Percentiles rank a stretch among this genome's conserved stretches.
phyloP scores from a whole-genome alignment of 2,113 vertebrate species.

The Rhynchomys soricoides region DNA sequence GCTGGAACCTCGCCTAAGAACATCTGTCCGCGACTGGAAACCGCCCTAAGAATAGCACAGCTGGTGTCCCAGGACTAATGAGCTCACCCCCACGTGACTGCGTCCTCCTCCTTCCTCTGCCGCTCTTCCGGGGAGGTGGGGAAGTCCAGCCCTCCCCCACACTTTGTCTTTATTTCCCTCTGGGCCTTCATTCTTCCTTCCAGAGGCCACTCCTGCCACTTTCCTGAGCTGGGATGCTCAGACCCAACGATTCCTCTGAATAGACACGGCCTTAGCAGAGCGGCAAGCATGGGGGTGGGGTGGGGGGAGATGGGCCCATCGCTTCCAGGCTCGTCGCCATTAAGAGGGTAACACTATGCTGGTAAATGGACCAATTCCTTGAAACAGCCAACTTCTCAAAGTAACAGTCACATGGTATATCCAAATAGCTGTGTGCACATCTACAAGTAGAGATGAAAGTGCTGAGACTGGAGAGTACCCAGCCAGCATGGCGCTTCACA shows the following conservation, averaged over 20 bases:
- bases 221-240: background rate
- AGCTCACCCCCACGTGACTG: slow-evolving; percentile 79
- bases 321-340: background rate
- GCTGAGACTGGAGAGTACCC: background rate
- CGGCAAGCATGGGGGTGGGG: background rate
- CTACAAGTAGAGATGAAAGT: background rate
- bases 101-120: background rate
- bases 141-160: background rate
- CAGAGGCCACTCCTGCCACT: background rate
- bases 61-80: slow-evolving; percentile 84
- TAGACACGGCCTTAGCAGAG: background rate
- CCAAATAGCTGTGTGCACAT: background rate
- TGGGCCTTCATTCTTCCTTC: accelerated
- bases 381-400: background rate
- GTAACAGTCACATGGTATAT: background rate
- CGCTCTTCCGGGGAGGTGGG: background rate
- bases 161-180: background rate
- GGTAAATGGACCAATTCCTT: background rate
- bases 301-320: background rate
- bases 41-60: slow-evolving; percentile 87
- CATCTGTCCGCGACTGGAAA: slow-evolving; percentile 83
- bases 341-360: background rate
- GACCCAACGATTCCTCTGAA: background rate
- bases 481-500: background rate
- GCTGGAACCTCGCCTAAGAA: slow-evolving; percentile 81